Evolutionary conservation across 2,888 invertebrate species (phyloP).

Genomic region (Pharmacophagus antenor): DNA sequence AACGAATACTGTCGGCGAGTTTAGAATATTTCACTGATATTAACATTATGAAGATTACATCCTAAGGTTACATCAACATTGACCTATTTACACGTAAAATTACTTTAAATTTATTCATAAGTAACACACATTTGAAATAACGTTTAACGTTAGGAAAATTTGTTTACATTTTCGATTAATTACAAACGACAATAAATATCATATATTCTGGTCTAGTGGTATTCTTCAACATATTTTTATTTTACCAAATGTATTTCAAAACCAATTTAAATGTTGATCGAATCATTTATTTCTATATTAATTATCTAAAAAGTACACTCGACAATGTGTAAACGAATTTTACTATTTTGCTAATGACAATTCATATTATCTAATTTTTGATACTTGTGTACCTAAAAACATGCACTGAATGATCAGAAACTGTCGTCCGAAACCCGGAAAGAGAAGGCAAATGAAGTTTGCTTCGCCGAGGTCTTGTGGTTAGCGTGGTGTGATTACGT

Average conservation of each 20-base stretch:
- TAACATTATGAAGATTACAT: background rate
- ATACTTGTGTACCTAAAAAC: too few relatives aligned
- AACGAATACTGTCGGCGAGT: background rate
- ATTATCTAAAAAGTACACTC: too few relatives aligned
- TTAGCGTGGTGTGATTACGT: background rate
- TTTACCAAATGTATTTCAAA: background rate
- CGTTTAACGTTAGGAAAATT: background rate
- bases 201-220: background rate
- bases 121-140: background rate
- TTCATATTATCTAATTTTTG: too few relatives aligned
- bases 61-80: background rate
- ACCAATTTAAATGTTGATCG: background rate
- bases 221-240: background rate
- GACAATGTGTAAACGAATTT: too few relatives aligned
- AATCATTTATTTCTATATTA: too few relatives aligned
- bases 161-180: too few relatives aligned
- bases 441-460: background rate
- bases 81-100: background rate
- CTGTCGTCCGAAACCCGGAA: background rate
- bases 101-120: background rate
- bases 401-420: too few relatives aligned
- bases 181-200: too few relatives aligned
- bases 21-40: background rate
- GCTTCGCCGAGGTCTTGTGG: conserved; percentile 9
- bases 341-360: too few relatives aligned